phyloP scores from a whole-genome alignment of 2,113 vertebrate genomes.

The Lepisosteus oculatus region DNA sequence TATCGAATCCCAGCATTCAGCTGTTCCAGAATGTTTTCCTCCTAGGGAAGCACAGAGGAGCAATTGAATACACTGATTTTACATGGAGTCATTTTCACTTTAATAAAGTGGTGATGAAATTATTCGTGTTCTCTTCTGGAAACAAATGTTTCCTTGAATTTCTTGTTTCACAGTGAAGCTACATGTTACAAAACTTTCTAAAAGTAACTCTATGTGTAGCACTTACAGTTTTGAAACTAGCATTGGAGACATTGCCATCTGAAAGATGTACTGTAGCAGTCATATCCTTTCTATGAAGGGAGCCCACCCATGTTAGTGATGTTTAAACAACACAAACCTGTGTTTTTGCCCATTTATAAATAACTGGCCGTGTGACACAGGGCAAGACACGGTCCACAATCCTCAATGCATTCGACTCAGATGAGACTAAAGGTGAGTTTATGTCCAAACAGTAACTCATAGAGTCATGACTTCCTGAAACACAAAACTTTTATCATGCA shows the following conservation, averaged over 20 bases:
- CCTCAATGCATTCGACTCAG: slow-evolving; percentile 68
- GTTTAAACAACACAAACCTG: slow-evolving; percentile 60
- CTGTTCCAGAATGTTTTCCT: slow-evolving; percentile 71
- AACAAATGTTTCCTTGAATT: too few species aligned
- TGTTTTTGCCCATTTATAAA: slow-evolving; percentile 82
- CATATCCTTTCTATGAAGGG: neutral
- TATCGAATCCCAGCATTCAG: slow-evolving; percentile 80
- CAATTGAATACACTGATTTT: neutral
- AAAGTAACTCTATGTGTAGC: too few species aligned
- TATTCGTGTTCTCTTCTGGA: too few species aligned
- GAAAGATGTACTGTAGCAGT: neutral
- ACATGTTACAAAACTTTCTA: too few species aligned
- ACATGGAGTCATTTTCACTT: too few species aligned
- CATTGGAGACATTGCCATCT: neutral
- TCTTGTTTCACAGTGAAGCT: too few species aligned
- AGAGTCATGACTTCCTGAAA: slow-evolving; percentile 81
- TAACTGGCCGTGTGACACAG: slow-evolving; percentile 68
- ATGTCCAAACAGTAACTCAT: slow-evolving; percentile 88
- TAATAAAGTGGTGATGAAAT: too few species aligned
- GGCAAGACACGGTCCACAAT: slow-evolving; percentile 67
- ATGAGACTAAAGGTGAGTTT: slow-evolving; percentile 66
- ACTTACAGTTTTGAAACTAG: neutral
- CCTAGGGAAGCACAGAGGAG: slow-evolving; percentile 49
- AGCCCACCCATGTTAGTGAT: neutral
- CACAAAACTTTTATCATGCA: neutral